Base-by-base conservation (phyloP, 2,888 invertebrate species). In the Idaea biselata region DNA sequence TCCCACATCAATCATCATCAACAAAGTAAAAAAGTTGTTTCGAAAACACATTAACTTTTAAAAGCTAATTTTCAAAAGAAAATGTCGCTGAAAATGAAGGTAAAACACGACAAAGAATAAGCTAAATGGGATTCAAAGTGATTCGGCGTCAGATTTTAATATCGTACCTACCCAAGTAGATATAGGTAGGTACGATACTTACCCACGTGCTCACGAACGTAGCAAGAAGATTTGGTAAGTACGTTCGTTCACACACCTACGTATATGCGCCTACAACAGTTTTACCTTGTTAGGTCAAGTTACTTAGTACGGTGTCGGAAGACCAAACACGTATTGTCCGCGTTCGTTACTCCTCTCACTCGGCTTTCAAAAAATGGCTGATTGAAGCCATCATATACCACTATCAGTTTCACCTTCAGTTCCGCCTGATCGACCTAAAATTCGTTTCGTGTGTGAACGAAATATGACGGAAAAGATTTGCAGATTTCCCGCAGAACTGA, bases 271-370 rank as follows among this genome's bases (percentile, higher is more conserved):
- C 84, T 78, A 84, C 84, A 75, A 78, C 18, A 56, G 18, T 14
- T 32, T 64, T 62, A 60, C 82, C 80, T 66, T 80, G 64, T 78
- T 83, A 67, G 81, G 83, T 66, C 70, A 70, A 77, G 81, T 80
- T 82, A 80, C 78, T 80, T 75, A 72, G 72, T 73, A 66, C 64
- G 68, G 65, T 68, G 67, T 69, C 63, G 61, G 65, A 68, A 25
- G 25, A 25, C 25, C 25, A 5, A 25, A 25, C 25, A 25, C 25
- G 25, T 25, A 25, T 25, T 25, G 25, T 25, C 25, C 5, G 25
- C 25, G 25, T 3, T 25, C 25, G 25, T 25, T 25, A 25, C 25
- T 3, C 25, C 25, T 25, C 25, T 25, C 25, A 25, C 25, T 25
- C 25, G 5, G n/a, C n/a, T n/a, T n/a, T n/a, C n/a, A n/a, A n/a